Base-by-base conservation (phyloP, 2,797 vertebrate species). In the Sebastes hubbsi region DNA sequence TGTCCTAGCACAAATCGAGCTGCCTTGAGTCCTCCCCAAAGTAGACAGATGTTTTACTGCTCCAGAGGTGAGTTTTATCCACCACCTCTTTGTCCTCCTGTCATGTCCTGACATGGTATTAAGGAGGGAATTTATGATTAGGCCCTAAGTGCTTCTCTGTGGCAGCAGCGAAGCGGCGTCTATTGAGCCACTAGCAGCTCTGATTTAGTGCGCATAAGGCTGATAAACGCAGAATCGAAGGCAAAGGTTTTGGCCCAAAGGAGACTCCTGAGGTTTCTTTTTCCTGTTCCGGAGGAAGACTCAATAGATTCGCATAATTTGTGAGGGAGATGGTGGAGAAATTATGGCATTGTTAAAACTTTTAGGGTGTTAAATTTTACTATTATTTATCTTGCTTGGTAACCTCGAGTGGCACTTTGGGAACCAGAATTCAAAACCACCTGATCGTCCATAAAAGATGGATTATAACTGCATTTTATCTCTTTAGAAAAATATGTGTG, bases 11-110 rank as follows among this genome's bases (percentile, higher is more conserved):
- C 9, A 65, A 77, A 87, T 82, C 42, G 81, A 91, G 80, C 78
- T 62, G 83, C 60, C 30, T 22, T 22, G 73, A 83, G 78, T 86
- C 62, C 11, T 30, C 56, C 18, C 18, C 14, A 67, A 81, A 46
- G 82, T 79, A 86, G 86, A 89, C 85, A 89, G 87, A 91, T 94
- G 91, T 94, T 94, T 92, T 92, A 87, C 81, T 78, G 91, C 89
- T 82, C 36, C 86, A 92, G 90, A 90, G 90, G 91, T 94, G 90
- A 93, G 87, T 82, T 59, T 86, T 72, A 89, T 91, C 87, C 83
- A 20, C 85, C 86, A 89, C 89, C 89, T 89, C 84, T 85, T 88
- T 93, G 90, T 93, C 87, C 89, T 60, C 80, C 82, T 90, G 93
- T 89, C 93, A 72, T 88, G 83, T 90, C 78, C 88, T 93, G 91